Base-by-base conservation (phyloP, 2,888 invertebrate species). In the Ormyrus nitidulus region DNA sequence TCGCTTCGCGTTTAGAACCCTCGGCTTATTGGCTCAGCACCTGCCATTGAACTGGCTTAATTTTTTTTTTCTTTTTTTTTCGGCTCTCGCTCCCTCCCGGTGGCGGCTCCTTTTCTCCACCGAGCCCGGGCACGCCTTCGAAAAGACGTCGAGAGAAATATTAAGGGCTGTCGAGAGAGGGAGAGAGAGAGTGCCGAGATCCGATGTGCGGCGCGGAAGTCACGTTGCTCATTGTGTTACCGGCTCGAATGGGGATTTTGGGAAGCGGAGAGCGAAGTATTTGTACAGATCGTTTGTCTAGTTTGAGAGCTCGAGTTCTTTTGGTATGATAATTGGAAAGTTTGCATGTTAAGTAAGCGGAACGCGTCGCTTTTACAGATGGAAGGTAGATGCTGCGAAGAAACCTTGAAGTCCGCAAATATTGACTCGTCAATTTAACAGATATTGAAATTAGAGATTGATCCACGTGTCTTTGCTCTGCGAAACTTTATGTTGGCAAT, bases 11-110 rank as follows among this genome's bases (percentile, higher is more conserved):
- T 73, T 44, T 46, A 13, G 66, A 58, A 8, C 10, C 49, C 13
- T n/a, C 74, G 77, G 82, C 79, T 83, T 82, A 83, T 83, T 83
- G 81, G 80, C 78, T 78, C 78, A 83, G 80, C 83, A 83, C 83
- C 83, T 83, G 83, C 82, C 79, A 79, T 77, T 59, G 79, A 77
- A 72, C 75, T 13, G 54, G 73, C 79, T 79, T 77, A 80, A 79
- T 69, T 77, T 77, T 77, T 70, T 75, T 19, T 69, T 11, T 53
- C 75, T 66, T 11, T 46, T 44, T 59, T 65, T 58, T 59, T 51
- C 11, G 54, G 6, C 44, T 77, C 78, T 72, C 77, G 62, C 62
- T 46, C n/a, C 48, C 64, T 2, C 64, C 11, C 9, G 54, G 34
- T 34, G 34, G 64, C 54, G 53, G 61, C 68, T 69, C 54, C 68